Evolutionary conservation across 2,888 invertebrate genomes (phyloP), one percentile per base, ranked within the genome.

Genomic region (Sarcophaga caerulescens): DNA sequence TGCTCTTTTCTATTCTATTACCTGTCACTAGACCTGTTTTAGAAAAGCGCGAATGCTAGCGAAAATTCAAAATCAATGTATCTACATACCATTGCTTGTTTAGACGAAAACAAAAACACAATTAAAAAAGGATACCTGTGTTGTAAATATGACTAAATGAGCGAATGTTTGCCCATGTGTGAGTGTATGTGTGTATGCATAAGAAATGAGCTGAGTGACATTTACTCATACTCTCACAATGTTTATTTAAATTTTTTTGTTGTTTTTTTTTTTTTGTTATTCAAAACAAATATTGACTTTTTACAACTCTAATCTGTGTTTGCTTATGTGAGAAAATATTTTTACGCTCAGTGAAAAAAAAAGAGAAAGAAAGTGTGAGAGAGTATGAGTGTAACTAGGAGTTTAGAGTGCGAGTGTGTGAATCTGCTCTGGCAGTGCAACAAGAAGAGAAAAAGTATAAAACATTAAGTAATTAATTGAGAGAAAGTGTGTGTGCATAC

Each of bases 261-360:
- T 5, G 44, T 12, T 35, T 0, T 35, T 35, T 35, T 35, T 8
- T 57, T 44, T 60, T 25, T 63, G 45, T 21, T 70, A 57, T 65
- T 78, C 44, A 65, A 6, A n/a, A 81, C 79, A 68, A 85, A 80
- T 83, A 83, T 81, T 80, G 70, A 86, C 81, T 84, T 81, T 83
- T 83, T 81, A 10, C 65, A 23, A 69, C 82, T 25, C 25, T 85
- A 83, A 83, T 74, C 80, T 83, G 68, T 81, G 74, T 69, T 35
- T 35, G 35, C 60, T 71, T 85, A 35, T 57, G 35, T 35, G 71
- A 81, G 81, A 59, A 85, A 78, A 74, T 63, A 35, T 35, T 35
- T 10, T 35, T 35, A 35, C 35, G 35, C 35, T 35, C 35, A 8
- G 35, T 35, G 35, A 35, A 10, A 35, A 10, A 35, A 35, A 35